Evolutionary conservation across 2,888 invertebrate genomes (phyloP).

Genomic region (Dynastes hyllus): DNA sequence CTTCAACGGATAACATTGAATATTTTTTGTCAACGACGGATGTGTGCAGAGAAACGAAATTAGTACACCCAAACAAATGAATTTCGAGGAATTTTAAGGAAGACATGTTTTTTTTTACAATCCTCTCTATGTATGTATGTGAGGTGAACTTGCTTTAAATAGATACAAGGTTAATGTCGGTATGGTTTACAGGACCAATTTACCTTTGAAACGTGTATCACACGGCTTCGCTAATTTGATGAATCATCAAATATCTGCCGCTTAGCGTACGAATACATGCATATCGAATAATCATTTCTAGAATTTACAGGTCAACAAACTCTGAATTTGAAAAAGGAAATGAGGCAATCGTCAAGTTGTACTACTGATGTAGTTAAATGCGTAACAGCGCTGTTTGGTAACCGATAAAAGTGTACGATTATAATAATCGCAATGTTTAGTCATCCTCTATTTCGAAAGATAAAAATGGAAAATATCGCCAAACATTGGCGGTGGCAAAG

Average conservation of each 20-base stretch:
- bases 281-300: conserved; percentile 16
- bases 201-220: background rate
- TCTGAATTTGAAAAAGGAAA: conserved; percentile 22
- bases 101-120: too few relatives aligned
- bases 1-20: too few relatives aligned
- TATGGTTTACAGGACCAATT: background rate
- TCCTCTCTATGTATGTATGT: too few relatives aligned
- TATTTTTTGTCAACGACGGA: too few relatives aligned
- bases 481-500: background rate
- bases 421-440: conserved; percentile 40
- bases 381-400: conserved; percentile 36
- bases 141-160: background rate
- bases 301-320: conserved; percentile 40
- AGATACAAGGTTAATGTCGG: conserved; percentile 11
- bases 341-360: conserved; percentile 38
- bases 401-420: conserved; percentile 45
- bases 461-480: background rate
- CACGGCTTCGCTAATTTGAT: conserved; percentile 8
- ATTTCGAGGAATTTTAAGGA: too few relatives aligned
- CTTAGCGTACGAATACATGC: conserved; percentile 6
- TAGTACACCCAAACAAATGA: too few relatives aligned
- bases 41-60: too few relatives aligned
- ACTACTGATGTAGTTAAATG: conserved; percentile 18
- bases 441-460: conserved; percentile 36
- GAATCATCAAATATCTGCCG: conserved; percentile 18